Evolutionary conservation across 1,140 invertebrate species (phyloP), one percentile per base, ranked within the genome.

Genomic region (Aleiodes sp.): DNA sequence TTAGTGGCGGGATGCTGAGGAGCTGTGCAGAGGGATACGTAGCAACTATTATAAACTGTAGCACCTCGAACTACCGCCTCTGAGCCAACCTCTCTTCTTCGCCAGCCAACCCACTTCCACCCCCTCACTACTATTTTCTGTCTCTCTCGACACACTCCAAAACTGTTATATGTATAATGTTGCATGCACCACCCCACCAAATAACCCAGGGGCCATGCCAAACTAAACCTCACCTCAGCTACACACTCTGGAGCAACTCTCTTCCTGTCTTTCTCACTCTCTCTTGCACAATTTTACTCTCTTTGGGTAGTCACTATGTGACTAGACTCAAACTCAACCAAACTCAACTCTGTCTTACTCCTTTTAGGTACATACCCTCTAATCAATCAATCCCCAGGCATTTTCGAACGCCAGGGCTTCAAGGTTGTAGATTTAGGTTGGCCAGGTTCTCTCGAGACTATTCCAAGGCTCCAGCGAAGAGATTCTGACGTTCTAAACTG

Each of bases 31-130:
- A 46, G 10, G 29, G 21, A 24, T 41, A 19, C 57, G 78, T 77
- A 79, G 82, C 81, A 86, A 86, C 84, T 86, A 86, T 86, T 86
- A 86, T 86, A 86, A 86, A 86, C 85, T 86, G 82, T 85, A 85
- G 84, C 84, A 85, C 84, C 84, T 86, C 84, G 84, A 85, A 86
- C 84, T 84, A 85, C 84, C 83, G 80, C 82, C 80, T 82, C 82
- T 75, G 61, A 73, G 67, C 73, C 71, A 72, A 73, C 68, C 70
- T 68, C 73, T 61, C 65, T 61, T 21, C 63, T 65, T 77, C 75
- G 78, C 73, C 77, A 74, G 74, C 74, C 72, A 59, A 73, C 72
- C 65, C 74, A 70, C 39, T 31, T 56, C 61, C 37, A 28, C 52
- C 70, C 70, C 71, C 70, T 67, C 65, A 59, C 46, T 56, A 19